Percentiles rank a stretch among this genome's conserved stretches.
phyloP scores from a whole-genome alignment of 2,797 vertebrate genomes.

The Rhabdomys pumilio region DNA sequence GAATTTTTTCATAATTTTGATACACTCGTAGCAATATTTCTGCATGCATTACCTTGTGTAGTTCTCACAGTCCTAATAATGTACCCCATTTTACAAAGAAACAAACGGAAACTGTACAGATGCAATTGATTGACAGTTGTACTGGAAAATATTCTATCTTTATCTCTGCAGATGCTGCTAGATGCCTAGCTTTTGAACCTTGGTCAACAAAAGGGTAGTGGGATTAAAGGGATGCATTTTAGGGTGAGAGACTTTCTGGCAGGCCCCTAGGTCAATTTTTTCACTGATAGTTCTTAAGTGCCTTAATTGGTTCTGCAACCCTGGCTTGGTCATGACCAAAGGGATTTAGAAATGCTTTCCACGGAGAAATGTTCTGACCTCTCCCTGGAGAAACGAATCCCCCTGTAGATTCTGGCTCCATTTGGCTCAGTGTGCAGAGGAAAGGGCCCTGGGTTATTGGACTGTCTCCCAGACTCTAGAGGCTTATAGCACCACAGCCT shows the following conservation, averaged over 20 bases:
- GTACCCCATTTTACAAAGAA: constrained; percentile 25
- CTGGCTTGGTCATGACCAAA: background rate
- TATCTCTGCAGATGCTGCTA: background rate
- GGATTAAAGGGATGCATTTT: background rate
- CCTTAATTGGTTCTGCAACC: background rate
- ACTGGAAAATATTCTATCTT: constrained; percentile 1
- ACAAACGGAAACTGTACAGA: constrained; percentile 11
- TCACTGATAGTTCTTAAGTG: constrained; percentile 9
- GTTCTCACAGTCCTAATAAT: background rate
- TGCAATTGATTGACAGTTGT: background rate
- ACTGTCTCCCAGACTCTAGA: background rate
- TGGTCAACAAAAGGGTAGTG: constrained; percentile 13
- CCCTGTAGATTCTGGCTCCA: background rate
- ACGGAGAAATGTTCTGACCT: background rate
- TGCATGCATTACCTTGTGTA: background rate
- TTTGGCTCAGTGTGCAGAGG: background rate
- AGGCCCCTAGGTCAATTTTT: background rate
- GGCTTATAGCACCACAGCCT: background rate
- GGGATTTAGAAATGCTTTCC: background rate
- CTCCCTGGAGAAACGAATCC: background rate
- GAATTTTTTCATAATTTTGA: constrained; percentile 47
- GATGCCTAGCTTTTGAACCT: background rate
- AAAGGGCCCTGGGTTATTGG: background rate
- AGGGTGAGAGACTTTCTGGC: background rate
- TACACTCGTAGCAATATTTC: background rate